Evolutionary conservation across 92 coral and sea anemone genomes (phyloP).

Genomic region (Heteractis magnifica): DNA sequence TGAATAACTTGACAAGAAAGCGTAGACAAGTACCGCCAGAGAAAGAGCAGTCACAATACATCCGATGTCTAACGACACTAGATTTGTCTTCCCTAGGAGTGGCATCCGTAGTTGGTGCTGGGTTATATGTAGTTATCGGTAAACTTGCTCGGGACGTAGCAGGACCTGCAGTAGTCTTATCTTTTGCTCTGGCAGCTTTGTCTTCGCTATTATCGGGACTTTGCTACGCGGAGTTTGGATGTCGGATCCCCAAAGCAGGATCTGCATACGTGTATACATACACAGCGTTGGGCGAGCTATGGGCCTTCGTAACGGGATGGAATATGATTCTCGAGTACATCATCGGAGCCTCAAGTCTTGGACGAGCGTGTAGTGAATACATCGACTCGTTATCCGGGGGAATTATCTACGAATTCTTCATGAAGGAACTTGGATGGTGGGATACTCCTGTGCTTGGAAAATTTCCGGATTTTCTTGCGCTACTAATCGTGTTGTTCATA

Average conservation of each 20-base stretch:
- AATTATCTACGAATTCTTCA: conserved; percentile 17
- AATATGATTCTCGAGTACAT: conserved; percentile 81
- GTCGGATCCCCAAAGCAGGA: conserved; percentile 92
- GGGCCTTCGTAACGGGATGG: conserved; percentile 95
- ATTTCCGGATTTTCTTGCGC: conserved; percentile 78
- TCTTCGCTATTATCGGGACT: conserved; percentile 83
- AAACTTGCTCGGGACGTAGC: conserved; percentile 83
- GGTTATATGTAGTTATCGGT: conserved; percentile 85
- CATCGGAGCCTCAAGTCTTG: conserved; percentile 71
- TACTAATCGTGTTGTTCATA: conserved; percentile 44
- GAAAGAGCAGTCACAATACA: conserved; percentile 1
- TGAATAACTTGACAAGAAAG: neutral
- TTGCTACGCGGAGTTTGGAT: conserved; percentile 92
- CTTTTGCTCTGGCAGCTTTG: conserved; percentile 74
- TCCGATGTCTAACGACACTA: conserved; percentile 56
- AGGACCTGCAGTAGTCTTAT: conserved; percentile 84
- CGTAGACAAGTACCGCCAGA: neutral
- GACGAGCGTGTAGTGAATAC: conserved; percentile 81
- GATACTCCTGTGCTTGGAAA: conserved; percentile 54
- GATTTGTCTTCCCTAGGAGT: conserved; percentile 80
- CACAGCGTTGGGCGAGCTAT: conserved; percentile 78
- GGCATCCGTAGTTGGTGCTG: conserved; percentile 78
- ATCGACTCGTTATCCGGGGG: conserved; percentile 58
- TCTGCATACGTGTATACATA: conserved; percentile 90
- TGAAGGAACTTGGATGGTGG: conserved; percentile 35